Conservation (phyloP, 2,797 vertebrate species). For the Leptoclinus maculatus region DNA sequence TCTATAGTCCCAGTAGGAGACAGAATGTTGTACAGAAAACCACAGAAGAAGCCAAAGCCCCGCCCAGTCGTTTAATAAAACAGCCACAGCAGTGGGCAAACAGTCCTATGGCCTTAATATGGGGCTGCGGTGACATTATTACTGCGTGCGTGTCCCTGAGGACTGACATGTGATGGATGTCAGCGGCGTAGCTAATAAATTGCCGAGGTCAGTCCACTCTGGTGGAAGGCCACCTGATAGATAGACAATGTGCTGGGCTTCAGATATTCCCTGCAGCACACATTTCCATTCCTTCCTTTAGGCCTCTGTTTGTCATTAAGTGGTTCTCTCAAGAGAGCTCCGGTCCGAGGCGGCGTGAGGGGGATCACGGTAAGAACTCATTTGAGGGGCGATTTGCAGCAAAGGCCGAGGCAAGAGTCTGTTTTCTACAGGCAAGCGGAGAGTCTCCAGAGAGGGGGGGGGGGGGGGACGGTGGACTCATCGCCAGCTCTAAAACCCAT, state of each 20-base stretch:
- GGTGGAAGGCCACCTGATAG: conserved; percentile 67
- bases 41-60: conserved; percentile 20
- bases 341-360: conserved; percentile 44
- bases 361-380: conserved; percentile 62
- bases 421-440: conserved; percentile 50
- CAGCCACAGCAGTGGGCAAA: conserved; percentile 12
- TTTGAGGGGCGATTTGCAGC: conserved; percentile 65
- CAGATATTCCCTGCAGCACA: conserved; percentile 54
- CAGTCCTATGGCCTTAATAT: conserved; percentile 25
- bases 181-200: conserved; percentile 68
- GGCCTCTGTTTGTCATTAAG: conserved; percentile 47
- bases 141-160: conserved; percentile 55
- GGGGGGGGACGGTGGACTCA: conserved; percentile 40
- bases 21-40: conserved; percentile 24
- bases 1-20: conserved; percentile 16
- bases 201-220: conserved; percentile 72
- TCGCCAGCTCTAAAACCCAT: conserved; percentile 49
- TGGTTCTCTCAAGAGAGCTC: conserved; percentile 61
- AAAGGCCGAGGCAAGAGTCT: conserved; percentile 58
- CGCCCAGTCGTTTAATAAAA: conserved; percentile 53
- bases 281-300: conserved; percentile 57
- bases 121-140: conserved; percentile 56
- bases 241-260: conserved; percentile 28
- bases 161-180: conserved; percentile 65
- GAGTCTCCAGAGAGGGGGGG: conserved; percentile 38